Conservation (phyloP, 1,140 invertebrate genomes). For the Drosophila truncata region DNA sequence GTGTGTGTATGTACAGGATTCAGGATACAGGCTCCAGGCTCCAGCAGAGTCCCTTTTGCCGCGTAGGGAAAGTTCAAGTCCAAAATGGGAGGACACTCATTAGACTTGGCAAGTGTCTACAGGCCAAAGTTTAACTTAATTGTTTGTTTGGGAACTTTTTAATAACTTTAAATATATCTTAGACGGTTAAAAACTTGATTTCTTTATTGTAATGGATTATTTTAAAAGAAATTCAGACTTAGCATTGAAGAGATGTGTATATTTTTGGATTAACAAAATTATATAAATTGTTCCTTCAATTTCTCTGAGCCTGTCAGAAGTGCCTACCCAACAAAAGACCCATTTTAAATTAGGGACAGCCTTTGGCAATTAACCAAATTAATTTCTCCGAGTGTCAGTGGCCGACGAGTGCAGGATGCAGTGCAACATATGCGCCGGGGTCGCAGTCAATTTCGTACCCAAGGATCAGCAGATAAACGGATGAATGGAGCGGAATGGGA, state of each 20-base stretch:
- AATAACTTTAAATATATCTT: not conserved
- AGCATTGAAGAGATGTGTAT: too few relatives aligned
- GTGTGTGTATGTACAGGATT: not conserved
- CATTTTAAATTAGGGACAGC: slow-evolving; percentile 41
- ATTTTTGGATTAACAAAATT: not conserved
- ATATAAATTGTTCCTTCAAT: not conserved
- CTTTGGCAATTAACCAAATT: slow-evolving; percentile 63
- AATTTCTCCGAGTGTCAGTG: slow-evolving; percentile 44
- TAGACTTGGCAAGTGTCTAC: slow-evolving; percentile 17
- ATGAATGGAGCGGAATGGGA: slow-evolving; percentile 44
- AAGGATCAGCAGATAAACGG: slow-evolving; percentile 78
- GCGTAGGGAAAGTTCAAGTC: slow-evolving; percentile 27
- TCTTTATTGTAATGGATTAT: not conserved
- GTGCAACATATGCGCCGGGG: slow-evolving; percentile 72
- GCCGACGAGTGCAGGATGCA: slow-evolving; percentile 55
- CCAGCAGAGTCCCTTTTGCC: not conserved
- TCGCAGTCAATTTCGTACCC: slow-evolving; percentile 64
- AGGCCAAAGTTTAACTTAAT: slow-evolving; percentile 8
- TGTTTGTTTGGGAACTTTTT: not conserved
- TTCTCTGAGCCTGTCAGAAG: slow-evolving; percentile 1
- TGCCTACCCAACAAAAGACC: slow-evolving; percentile 12
- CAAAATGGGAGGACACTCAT: slow-evolving; percentile 17
- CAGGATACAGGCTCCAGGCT: not conserved
- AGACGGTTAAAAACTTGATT: not conserved
- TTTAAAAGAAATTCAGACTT: not conserved